Evolutionary conservation across 2,888 invertebrate species (phyloP).

Genomic region (Chrysodeixis includens): DNA sequence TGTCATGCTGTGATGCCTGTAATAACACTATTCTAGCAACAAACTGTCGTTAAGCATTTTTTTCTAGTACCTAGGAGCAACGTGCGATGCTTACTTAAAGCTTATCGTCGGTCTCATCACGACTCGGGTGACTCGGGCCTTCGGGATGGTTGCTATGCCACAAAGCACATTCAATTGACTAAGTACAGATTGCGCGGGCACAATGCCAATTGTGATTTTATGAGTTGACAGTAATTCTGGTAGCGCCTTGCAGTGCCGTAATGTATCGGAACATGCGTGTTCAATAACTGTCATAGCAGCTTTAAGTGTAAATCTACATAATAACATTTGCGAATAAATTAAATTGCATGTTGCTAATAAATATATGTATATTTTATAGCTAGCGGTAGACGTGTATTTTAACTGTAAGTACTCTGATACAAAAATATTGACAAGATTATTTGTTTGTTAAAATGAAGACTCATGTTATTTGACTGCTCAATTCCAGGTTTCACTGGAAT

Average conservation of each 20-base stretch:
- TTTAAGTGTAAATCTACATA: background rate
- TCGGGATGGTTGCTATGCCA: constrained; percentile 10
- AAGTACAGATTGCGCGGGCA: constrained; percentile 27
- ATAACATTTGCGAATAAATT: background rate
- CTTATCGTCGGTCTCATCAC: constrained; percentile 10
- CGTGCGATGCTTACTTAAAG: background rate
- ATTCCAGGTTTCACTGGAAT: no score
- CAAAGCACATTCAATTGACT: constrained; percentile 22
- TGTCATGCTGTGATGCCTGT: no score
- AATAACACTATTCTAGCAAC: background rate
- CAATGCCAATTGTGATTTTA: constrained; percentile 34
- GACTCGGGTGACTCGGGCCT: no score
- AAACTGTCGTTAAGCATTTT: constrained; percentile 11
- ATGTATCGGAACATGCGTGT: constrained; percentile 5
- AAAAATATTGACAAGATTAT: no score
- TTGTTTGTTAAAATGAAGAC: no score
- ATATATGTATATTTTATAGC: no score
- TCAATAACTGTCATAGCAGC: constrained; percentile 4
- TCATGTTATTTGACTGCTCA: no score
- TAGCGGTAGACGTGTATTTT: no score
- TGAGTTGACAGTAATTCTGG: constrained; percentile 17
- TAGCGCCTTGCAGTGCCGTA: constrained; percentile 16
- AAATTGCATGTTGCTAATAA: no score
- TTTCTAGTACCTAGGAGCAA: constrained; percentile 15
- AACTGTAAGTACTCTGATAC: no score